Evolutionary conservation across 2,888 invertebrate genomes (phyloP).

Genomic region (Lepidonotus clava): DNA sequence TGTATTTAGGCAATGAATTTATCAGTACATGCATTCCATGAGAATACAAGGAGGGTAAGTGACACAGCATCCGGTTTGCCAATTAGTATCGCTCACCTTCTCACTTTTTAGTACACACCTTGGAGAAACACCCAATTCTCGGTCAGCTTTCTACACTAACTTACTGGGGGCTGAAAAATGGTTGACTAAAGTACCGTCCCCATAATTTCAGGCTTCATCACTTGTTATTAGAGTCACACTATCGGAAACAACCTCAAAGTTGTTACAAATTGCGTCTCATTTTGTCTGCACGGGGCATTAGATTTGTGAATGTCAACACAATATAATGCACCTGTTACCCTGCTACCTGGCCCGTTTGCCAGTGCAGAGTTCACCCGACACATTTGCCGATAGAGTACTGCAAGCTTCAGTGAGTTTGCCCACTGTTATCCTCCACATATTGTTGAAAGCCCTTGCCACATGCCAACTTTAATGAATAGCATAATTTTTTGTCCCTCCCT

Average conservation of each 20-base stretch:
- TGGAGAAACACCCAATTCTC: conserved; percentile 1
- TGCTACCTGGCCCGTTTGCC: too few species aligned
- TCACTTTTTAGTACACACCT: not conserved
- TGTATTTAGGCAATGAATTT: too few species aligned
- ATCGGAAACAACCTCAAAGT: not conserved
- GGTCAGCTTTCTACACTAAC: not conserved
- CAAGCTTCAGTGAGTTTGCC: too few species aligned
- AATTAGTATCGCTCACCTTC: not conserved
- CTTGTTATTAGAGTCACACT: not conserved
- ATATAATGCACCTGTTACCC: conserved; percentile 1
- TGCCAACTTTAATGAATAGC: not conserved
- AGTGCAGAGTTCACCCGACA: too few species aligned
- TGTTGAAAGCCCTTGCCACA: conserved; percentile 2
- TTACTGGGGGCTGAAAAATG: not conserved
- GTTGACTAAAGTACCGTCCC: not conserved
- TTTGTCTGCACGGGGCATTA: not conserved
- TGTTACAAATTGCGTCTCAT: conserved; percentile 5
- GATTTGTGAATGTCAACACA: not conserved
- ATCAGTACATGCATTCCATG: too few species aligned
- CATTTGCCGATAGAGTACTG: too few species aligned
- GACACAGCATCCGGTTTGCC: too few species aligned
- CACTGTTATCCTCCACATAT: not conserved
- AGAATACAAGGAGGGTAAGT: too few species aligned
- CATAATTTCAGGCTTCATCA: not conserved
- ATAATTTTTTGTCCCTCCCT: not conserved